These are phyloP conservation scores for Gorsachius goisagi DNA, from an alignment of 2,113 vertebrate genomes.

Conservation along the genomic window DNA sequence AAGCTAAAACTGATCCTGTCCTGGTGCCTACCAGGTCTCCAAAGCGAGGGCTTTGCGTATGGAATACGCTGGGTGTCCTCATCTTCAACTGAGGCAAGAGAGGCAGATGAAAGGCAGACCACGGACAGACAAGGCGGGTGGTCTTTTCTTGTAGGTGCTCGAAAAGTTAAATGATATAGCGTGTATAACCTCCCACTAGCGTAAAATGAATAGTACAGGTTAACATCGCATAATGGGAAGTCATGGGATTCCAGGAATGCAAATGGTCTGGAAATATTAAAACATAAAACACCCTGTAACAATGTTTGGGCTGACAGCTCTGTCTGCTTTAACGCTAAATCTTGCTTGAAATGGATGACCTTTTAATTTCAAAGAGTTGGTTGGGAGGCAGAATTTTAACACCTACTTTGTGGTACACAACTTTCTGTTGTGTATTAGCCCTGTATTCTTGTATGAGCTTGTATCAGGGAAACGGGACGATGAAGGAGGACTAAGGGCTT, in stretches of 20 bases:
- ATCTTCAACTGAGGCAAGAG: neutral
- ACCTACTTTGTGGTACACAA: rapidly evolving
- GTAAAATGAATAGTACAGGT: neutral
- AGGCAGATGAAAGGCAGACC: neutral
- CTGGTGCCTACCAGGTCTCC: neutral
- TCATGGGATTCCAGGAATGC: neutral
- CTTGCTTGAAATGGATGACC: neutral
- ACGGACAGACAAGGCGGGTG: neutral
- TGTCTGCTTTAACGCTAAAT: neutral
- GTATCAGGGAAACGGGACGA: neutral
- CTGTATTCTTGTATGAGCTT: neutral
- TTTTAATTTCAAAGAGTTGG: neutral
- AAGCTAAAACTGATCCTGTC: neutral
- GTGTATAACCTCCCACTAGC: rapidly evolving
- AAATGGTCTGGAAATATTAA: neutral
- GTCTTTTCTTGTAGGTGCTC: neutral
- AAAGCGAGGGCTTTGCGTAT: neutral
- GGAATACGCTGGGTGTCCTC: neutral
- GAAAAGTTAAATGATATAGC: neutral
- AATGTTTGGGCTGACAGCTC: neutral
- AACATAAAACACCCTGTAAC: neutral
- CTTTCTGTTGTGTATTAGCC: neutral
- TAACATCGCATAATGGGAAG: neutral
- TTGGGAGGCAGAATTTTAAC: neutral
- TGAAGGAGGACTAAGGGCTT: neutral